Percentiles rank a stretch among this genome's conserved stretches.
phyloP scores from a whole-genome alignment of 2,888 invertebrate genomes.

The Hydrotaea diabolus region DNA sequence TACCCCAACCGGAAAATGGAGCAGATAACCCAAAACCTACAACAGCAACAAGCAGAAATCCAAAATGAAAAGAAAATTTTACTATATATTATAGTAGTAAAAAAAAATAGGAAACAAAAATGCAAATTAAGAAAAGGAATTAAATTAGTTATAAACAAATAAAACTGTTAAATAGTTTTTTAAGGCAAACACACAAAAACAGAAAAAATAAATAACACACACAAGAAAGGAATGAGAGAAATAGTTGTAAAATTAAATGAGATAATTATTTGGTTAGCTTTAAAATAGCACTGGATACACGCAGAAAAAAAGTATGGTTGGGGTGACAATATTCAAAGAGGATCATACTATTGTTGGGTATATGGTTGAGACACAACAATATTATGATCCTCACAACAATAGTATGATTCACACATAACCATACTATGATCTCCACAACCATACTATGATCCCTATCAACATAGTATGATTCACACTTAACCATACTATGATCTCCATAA shows the following conservation, averaged over 20 bases:
- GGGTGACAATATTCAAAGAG: too few species aligned
- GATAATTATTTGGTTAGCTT: neutral
- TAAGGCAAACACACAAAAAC: slow-evolving; percentile 71
- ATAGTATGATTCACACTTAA: too few species aligned
- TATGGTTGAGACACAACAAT: too few species aligned
- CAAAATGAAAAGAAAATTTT: slow-evolving; percentile 44
- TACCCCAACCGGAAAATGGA: slow-evolving; percentile 36
- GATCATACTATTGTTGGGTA: too few species aligned
- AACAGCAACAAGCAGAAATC: too few species aligned
- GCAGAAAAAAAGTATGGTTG: too few species aligned
- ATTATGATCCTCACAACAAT: too few species aligned
- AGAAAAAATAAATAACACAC: slow-evolving; percentile 66
- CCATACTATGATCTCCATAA: too few species aligned
- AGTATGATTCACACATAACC: too few species aligned
- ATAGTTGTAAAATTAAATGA: slow-evolving; percentile 69
- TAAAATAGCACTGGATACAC: neutral
- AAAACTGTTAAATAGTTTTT: slow-evolving; percentile 79
- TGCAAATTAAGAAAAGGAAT: slow-evolving; percentile 20
- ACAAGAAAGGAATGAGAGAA: slow-evolving; percentile 68
- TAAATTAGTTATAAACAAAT: slow-evolving; percentile 64
- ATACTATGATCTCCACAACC: too few species aligned
- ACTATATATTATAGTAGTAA: slow-evolving; percentile 68
- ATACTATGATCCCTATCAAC: too few species aligned
- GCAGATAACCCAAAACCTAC: slow-evolving; percentile 26
- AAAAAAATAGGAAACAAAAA: slow-evolving; percentile 56